Base-by-base conservation (phyloP, 2,113 vertebrate genomes). In the Oenanthe melanoleuca region DNA sequence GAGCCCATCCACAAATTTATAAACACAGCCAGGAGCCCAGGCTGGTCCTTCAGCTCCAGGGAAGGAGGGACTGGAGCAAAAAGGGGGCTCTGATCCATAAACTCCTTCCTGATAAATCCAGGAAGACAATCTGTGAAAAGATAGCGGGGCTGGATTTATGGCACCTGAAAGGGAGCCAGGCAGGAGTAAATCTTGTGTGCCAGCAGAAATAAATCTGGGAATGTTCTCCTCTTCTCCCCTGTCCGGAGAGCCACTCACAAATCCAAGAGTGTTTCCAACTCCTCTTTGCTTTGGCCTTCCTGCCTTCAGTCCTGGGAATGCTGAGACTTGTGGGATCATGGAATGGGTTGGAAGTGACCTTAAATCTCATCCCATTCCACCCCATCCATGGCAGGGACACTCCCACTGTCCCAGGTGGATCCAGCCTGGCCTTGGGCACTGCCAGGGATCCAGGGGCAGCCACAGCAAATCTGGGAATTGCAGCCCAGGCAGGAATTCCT, bases 91-190 rank as follows among this genome's bases (percentile, higher is more conserved):
- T 49, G 82, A 88, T 87, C 85, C 61, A 82, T 89, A 67, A 80
- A 83, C 59, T 92, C 55, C 78, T 78, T 92, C 56, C 89, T 88
- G 95, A 96, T 95, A 94, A 97, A 97, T 96, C 91, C 81, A 72
- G 65, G 61, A 52, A 86, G 94, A 86, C 92, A 95, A 86, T 64
- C 86, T 42, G 74, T 34, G 80, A 64, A 86, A 80, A 86, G 86
- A 89, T 57, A 91, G 83, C 25, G 40, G 56, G 21, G 10, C 42
- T 80, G 20, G 25, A 96, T 96, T 97, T 97, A 96, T 6, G 72
- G 33, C 67, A 15, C 47, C 89, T 92, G 95, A 96, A 69, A 80
- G 92, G 80, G 66, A 95, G 89, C 95, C 95, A 89, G 86, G 55
- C 0, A 0, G 34, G 85, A 93, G 81, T 96, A 95, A 96, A 97